phyloP scores from a whole-genome alignment of 2,113 vertebrate genomes.

The Rhinolophus sinicus region DNA sequence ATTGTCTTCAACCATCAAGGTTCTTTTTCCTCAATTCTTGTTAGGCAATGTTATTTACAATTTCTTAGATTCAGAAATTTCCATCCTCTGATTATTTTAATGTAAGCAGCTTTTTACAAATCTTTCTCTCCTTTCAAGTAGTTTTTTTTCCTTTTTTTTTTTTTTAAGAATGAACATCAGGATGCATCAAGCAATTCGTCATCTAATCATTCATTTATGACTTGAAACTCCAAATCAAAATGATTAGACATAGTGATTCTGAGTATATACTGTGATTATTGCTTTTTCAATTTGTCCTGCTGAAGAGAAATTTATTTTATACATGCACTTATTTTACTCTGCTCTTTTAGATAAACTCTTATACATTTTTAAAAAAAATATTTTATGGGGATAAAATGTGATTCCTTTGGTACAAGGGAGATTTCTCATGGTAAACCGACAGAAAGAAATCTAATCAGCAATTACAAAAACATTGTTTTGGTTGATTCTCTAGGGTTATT shows the following conservation, averaged over 20 bases:
- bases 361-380: neutral
- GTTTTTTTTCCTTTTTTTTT: neutral
- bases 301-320: constrained; percentile 39
- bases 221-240: constrained; percentile 37
- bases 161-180: neutral
- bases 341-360: neutral
- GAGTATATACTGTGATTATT: neutral
- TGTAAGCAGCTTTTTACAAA: neutral
- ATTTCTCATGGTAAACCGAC: constrained; percentile 41
- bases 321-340: neutral
- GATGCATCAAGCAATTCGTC: neutral
- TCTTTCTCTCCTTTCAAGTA: neutral
- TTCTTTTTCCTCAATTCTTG: neutral
- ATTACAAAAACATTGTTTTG: neutral
- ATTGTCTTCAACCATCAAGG: neutral
- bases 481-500: neutral
- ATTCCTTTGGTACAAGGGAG: neutral
- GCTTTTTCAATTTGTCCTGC: neutral
- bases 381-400: constrained; percentile 1
- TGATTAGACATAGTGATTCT: neutral
- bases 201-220: constrained; percentile 10
- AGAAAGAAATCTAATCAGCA: neutral
- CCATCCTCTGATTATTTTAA: neutral
- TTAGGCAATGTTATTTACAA: neutral
- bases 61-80: constrained; percentile 14